Conservation (phyloP, 2,888 invertebrate species). For the Drosophila neotestacea region DNA sequence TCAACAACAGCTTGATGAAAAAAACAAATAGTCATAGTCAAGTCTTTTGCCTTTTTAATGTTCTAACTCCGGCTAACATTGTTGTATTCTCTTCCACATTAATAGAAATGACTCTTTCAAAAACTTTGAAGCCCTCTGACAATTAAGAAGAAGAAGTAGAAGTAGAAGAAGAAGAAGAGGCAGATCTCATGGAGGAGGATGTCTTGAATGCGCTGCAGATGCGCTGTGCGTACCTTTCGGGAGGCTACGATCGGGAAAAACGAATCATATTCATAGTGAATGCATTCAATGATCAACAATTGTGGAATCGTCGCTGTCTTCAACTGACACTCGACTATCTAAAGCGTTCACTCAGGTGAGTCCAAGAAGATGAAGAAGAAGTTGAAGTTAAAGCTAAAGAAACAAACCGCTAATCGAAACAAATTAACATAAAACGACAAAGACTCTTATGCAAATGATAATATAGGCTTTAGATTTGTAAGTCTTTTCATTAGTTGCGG, state of each 20-base stretch:
- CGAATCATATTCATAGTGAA: slow-evolving; percentile 88
- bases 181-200: slow-evolving; percentile 86
- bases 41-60: slow-evolving; percentile 16
- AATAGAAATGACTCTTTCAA: slow-evolving; percentile 51
- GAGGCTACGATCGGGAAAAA: slow-evolving; percentile 89
- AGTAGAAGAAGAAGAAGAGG: not conserved
- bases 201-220: slow-evolving; percentile 87
- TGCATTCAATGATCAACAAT: slow-evolving; percentile 87
- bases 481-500: slow-evolving; percentile 61
- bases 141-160: slow-evolving; percentile 20
- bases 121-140: slow-evolving; percentile 32
- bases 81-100: slow-evolving; percentile 22
- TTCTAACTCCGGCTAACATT: slow-evolving; percentile 26
- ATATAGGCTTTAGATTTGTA: slow-evolving; percentile 44
- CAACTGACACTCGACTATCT: slow-evolving; percentile 84
- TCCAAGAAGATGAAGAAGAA: slow-evolving; percentile 7
- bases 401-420: slow-evolving; percentile 42
- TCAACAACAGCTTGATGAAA: slow-evolving; percentile 42
- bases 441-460: slow-evolving; percentile 64
- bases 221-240: slow-evolving; percentile 88
- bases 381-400: slow-evolving; percentile 11
- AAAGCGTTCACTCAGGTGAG: slow-evolving; percentile 84
- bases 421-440: slow-evolving; percentile 64
- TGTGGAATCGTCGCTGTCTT: slow-evolving; percentile 85
- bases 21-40: slow-evolving; percentile 49